Percentiles rank a stretch among this genome's conserved stretches.
Conservation (phyloP, 2,113 vertebrate species). For the Anoplopoma fimbria region DNA sequence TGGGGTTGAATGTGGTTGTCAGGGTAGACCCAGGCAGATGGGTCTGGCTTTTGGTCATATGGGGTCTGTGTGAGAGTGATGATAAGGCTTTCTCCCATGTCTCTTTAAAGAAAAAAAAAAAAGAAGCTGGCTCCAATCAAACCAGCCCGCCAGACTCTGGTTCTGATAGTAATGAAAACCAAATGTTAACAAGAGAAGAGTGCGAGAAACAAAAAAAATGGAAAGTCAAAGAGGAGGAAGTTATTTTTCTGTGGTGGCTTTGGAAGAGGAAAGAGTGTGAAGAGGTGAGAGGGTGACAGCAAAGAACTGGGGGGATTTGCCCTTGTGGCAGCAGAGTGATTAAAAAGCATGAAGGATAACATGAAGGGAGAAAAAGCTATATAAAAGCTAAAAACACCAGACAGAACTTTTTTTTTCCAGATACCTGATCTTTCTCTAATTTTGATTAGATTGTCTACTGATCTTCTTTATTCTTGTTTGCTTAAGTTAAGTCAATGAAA, state of each 20-base stretch:
- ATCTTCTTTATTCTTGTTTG: background rate
- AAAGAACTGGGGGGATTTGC: constrained; percentile 1
- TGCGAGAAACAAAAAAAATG: constrained; percentile 53
- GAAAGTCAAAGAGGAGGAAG: constrained; percentile 26
- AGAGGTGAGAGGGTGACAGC: constrained; percentile 46
- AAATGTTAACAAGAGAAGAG: constrained; percentile 85
- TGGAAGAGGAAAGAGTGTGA: constrained; percentile 52
- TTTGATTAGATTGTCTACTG: constrained; percentile 9
- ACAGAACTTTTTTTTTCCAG: background rate
- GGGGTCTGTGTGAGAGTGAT: constrained; percentile 88
- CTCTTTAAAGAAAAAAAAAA: background rate
- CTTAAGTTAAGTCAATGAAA: constrained; percentile 8
- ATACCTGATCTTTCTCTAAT: background rate
- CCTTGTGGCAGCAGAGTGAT: constrained; percentile 26
- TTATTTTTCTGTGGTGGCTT: constrained; percentile 55
- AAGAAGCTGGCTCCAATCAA: constrained; percentile 54
- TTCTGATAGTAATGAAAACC: constrained; percentile 91
- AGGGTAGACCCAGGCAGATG: constrained; percentile 86
- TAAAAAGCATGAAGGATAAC: constrained; percentile 18
- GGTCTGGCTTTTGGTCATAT: constrained; percentile 85
- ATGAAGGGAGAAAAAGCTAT: constrained; percentile 24
- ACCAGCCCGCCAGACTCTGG: constrained; percentile 84
- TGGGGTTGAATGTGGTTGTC: constrained; percentile 77
- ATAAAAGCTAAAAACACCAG: constrained; percentile 20
- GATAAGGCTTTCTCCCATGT: constrained; percentile 85